Base-by-base conservation (phyloP, 2,113 vertebrate genomes). In the Parotia lawesii region DNA sequence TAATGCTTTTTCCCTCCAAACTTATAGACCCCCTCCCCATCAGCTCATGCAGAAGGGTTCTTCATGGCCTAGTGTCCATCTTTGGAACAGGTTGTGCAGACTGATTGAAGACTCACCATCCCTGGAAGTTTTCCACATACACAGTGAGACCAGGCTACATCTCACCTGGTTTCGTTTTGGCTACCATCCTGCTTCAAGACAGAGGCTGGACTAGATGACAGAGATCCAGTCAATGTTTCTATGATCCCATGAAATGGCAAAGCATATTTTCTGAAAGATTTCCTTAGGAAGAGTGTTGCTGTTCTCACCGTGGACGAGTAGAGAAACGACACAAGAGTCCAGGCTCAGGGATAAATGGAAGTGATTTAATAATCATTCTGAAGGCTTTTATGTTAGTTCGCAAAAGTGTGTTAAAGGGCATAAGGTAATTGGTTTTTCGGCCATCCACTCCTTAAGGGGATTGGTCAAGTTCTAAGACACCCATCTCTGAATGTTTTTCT, bases 11-110 rank as follows among this genome's bases (percentile, higher is more conserved):
- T 15, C 15, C 2, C n/a, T 90, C 9, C 40, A 72, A 61, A 60
- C 3, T 2, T 71, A 5, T 4, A 47, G 66, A 62, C 3, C 3
- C 3, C 2, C 3, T 42, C 38, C 19, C 22, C 17, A 60, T 7
- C 2, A 31, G 33, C n/a, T 80, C 28, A 45, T 0, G 1, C 9
- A 37, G 53, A 56, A 85, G 27, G 15, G 70, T 24, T 6, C 11
- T 28, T 58, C 16, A 28, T 23, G 15, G 25, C 12, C 50, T 3
- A 45, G 7, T 1, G 1, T 38, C 35, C 27, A 16, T 35, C 27
- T 42, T 1, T 50, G 31, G 13, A 61, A 40, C 5, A 74, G 19
- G 2, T 37, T 64, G 40, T 35, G 5, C 16, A n/a, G 7, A 62
- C 37, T 38, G 11, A 10, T 1, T 47, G 12, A 17, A 6, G 18